Evolutionary conservation across 2,797 vertebrate genomes (phyloP), one percentile per base, ranked within the genome.

Genomic region (Scleropages formosus): DNA sequence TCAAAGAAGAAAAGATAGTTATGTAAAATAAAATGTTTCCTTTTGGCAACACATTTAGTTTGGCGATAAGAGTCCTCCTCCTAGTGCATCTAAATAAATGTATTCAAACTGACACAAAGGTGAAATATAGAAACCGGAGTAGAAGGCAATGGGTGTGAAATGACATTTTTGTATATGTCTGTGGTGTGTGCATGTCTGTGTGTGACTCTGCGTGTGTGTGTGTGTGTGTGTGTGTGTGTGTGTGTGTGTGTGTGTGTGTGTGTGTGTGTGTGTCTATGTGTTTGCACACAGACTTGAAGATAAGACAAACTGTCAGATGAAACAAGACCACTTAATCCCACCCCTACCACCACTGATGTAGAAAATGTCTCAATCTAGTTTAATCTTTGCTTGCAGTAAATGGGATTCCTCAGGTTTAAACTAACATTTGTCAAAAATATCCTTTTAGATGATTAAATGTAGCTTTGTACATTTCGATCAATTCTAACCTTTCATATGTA

Each of bases 291-390:
- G 92, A 91, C 90, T 93, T 91, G 91, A 90, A 93, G 93, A 94
- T 93, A 93, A 94, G 92, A 95, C 90, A 91, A 93, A 91, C 92
- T 94, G 93, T 92, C 92, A 90, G 90, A 1, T 56, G 18, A 12
- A 56, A 56, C 11, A 56, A 56, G 53, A 56, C 11, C 53, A 12
- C 89, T 87, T 95, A 94, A 95, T 95, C 93, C 93, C 89, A 91
- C 88, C 90, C 90, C 88, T 88, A 85, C 89, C 88, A 89, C 88
- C 92, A 93, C 93, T 92, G 93, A 8, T 94, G 93, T 91, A 90
- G 92, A 94, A 94, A 94, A 94, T 94, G 93, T 94, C 93, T 95
- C 92, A 91, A 92, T 93, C 92, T 92, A 91, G 91, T 89, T 91
- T 94, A 94, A 95, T 95, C 93, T 94, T 69, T 51, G 89, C 90